Evolutionary conservation across 2,888 invertebrate species (phyloP), one percentile per base, ranked within the genome.

Genomic region (Folsomia manolachei): DNA sequence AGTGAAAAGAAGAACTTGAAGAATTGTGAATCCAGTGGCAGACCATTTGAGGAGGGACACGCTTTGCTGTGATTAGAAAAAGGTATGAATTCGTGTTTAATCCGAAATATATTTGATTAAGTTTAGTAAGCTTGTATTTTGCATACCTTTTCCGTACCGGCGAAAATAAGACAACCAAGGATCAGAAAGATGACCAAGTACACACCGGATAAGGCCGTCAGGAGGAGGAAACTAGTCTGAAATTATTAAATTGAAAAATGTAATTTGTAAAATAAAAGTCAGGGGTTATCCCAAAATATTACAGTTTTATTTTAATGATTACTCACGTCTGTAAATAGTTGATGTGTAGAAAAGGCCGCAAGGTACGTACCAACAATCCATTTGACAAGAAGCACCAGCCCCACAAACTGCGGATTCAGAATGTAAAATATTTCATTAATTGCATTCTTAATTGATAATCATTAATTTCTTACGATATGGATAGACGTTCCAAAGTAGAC

Each of bases 41-140:
- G 75, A 65, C 75, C 75, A 75, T 65, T 75, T 75, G 2, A 75
- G 64, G 14, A 75, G 21, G 19, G 75, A 71, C 14, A 75, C 61
- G 7, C 73, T 73, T 65, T 71, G 66, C 71, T 75, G 24, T 1
- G 21, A 27, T 25, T 25, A n/a, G n/a, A n/a, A n/a, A n/a, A n/a
- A n/a, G n/a, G n/a, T n/a, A n/a, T n/a, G n/a, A n/a, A n/a, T n/a
- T n/a, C n/a, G n/a, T n/a, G n/a, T n/a, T n/a, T 64, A 52, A 51
- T 18, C 23, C 4, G 25, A 62, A 24, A 62, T 25, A 4, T 11
- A 60, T n/a, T n/a, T 60, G n/a, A 52, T 21, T 51, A 51, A 66
- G 4, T 66, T 23, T n/a, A n/a, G n/a, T n/a, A n/a, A n/a, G n/a
- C 27, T n/a, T 7, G 9, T 4, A n/a, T 64, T n/a, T n/a, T 62